Conservation (phyloP, 1,140 invertebrate genomes). For the Drosophila nebulosa region DNA sequence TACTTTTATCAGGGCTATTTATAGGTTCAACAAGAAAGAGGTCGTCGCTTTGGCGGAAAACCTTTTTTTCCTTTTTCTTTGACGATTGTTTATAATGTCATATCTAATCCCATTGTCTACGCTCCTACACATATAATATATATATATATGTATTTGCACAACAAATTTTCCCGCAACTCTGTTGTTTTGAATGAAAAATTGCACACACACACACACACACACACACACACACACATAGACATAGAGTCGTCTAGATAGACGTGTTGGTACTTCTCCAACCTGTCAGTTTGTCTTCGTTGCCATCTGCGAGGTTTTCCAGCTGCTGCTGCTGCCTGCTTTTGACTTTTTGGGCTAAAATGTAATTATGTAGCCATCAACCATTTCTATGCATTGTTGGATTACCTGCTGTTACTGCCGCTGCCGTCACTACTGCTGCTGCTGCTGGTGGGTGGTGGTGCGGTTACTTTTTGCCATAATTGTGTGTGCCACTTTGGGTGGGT, state of each 20-base stretch:
- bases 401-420: conserved; percentile 21
- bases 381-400: conserved; percentile 46
- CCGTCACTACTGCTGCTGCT: conserved; percentile 10
- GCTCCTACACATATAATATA: not conserved
- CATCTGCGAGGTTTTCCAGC: conserved; percentile 6
- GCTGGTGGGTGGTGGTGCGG: conserved; percentile 16
- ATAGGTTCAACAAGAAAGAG: no score
- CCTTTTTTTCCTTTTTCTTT: not conserved
- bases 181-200: conserved; percentile 7
- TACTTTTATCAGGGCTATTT: no score
- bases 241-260: conserved; percentile 19
- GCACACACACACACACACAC: conserved; percentile 7
- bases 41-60: no score
- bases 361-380: conserved; percentile 65
- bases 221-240: not conserved
- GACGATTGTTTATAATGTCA: not conserved
- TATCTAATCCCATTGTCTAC: not conserved
- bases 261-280: conserved; percentile 5
- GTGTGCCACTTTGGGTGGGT: conserved; percentile 31
- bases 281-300: conserved; percentile 3
- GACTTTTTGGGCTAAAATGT: conserved; percentile 66
- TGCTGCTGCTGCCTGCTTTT: conserved; percentile 11
- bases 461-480: conserved; percentile 63
- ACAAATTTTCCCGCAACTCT: conserved; percentile 49
- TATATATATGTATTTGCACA: conserved; percentile 37